These are phyloP conservation scores for Tachuris rubrigastra DNA, from an alignment of 2,113 vertebrate species.

Conservation along the genomic window DNA sequence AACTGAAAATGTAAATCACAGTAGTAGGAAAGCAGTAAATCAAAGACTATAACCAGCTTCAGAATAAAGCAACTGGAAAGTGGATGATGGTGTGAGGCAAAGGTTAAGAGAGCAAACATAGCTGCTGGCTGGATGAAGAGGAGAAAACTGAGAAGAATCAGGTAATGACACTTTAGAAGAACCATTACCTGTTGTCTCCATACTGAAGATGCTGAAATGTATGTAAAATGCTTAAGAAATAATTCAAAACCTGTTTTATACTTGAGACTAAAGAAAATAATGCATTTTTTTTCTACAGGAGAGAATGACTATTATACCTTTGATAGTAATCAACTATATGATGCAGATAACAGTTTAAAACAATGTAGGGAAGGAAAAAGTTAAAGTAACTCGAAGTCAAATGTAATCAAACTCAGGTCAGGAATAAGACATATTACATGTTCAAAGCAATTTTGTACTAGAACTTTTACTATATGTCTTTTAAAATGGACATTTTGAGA, in stretches of 20 bases:
- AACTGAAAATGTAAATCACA: neutral
- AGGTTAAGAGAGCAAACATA: neutral
- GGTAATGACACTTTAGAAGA: neutral
- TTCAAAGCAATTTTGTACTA: neutral
- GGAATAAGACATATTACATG: neutral
- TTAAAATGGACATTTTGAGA: neutral
- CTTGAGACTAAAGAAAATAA: neutral
- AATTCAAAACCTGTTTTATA: neutral
- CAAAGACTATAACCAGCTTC: neutral
- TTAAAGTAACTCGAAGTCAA: neutral
- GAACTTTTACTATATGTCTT: neutral
- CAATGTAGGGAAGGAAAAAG: neutral
- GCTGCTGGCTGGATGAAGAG: neutral
- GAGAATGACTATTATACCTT: neutral
- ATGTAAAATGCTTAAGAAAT: neutral
- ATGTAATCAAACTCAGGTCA: neutral
- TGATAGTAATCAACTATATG: neutral
- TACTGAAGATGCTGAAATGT: neutral
- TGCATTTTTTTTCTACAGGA: neutral
- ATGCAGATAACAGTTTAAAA: neutral
- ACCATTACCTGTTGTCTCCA: neutral
- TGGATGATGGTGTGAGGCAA: neutral
- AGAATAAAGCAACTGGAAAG: slow-evolving; percentile 1
- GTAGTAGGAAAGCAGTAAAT: neutral
- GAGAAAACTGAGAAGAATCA: neutral